Evolutionary conservation across 2,113 vertebrate genomes (phyloP).

Genomic region (Serranochromis macrocephalus): DNA sequence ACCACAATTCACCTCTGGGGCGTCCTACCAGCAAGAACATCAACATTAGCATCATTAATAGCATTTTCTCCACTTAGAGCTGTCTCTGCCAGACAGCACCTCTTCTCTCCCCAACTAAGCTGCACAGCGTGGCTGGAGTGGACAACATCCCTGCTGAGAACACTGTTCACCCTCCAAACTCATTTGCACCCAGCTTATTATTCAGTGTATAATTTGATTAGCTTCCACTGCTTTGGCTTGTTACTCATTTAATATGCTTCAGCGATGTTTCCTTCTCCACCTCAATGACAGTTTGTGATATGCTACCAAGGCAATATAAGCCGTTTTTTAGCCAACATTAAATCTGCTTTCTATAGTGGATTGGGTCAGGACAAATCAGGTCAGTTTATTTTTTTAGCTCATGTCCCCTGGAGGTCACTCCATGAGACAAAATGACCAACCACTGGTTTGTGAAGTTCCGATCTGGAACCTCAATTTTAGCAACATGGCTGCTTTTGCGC

Average conservation of each 20-base stretch:
- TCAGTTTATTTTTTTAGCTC: not conserved
- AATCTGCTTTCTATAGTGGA: not conserved
- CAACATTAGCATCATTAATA: slow-evolving; percentile 32
- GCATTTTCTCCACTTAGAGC: slow-evolving; percentile 43
- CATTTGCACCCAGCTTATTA: slow-evolving; percentile 27
- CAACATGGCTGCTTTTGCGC: not conserved
- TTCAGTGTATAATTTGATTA: slow-evolving; percentile 21
- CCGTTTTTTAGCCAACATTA: not conserved
- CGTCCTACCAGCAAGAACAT: slow-evolving; percentile 31
- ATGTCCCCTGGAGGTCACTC: not conserved
- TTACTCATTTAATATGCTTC: slow-evolving; percentile 2
- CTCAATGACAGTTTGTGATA: not conserved
- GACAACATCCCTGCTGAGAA: slow-evolving; percentile 25
- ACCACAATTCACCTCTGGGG: slow-evolving; percentile 16
- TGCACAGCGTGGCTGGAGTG: not conserved
- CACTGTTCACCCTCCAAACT: slow-evolving; percentile 14
- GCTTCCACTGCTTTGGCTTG: slow-evolving; percentile 6
- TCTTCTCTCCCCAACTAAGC: slow-evolving; percentile 13
- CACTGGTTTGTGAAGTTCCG: not conserved
- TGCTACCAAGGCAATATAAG: not conserved
- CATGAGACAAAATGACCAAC: not conserved
- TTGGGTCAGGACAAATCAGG: not conserved
- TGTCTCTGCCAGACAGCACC: slow-evolving; percentile 43
- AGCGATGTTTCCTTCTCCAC: not conserved
- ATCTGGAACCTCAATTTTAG: not conserved